A percentile compares a stretch with the other conserved stretches of the same genome.
phyloP scores from a whole-genome alignment of 2,113 vertebrate genomes.

The Apistogramma diplotaenia region DNA sequence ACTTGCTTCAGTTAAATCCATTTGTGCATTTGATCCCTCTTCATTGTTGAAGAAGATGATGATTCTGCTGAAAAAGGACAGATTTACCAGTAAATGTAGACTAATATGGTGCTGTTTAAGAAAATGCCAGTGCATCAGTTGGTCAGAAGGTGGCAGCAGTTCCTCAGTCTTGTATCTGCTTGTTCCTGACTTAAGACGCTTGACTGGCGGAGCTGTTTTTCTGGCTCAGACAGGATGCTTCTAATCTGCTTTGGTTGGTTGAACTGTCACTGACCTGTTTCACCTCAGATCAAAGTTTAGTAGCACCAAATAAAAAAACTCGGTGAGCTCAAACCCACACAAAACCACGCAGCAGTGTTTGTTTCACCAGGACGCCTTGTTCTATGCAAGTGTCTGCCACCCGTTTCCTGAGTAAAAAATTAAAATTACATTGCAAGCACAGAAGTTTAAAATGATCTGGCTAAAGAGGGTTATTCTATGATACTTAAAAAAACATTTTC shows the following conservation, averaged over 20 bases:
- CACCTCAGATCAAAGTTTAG: slow-evolving; percentile 39
- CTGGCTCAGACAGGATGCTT: neutral
- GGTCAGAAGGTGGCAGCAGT: slow-evolving; percentile 59
- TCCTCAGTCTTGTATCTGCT: neutral
- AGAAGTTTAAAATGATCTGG: neutral
- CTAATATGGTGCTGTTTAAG: neutral
- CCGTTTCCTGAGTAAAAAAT: neutral
- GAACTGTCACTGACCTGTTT: slow-evolving; percentile 17
- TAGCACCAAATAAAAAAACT: neutral
- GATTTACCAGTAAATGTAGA: neutral
- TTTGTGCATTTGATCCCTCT: neutral
- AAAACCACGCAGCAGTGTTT: neutral
- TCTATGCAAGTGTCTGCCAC: neutral
- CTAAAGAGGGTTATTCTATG: neutral
- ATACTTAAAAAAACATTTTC: neutral
- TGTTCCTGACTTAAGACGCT: neutral
- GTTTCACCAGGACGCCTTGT: neutral
- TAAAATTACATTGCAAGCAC: too few species aligned
- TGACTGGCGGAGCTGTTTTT: neutral
- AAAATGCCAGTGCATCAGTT: neutral
- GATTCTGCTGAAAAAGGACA: neutral
- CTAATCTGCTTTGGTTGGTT: slow-evolving; percentile 51
- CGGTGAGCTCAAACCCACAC: neutral
- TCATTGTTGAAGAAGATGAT: neutral
- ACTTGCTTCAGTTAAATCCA: neutral